A percentile compares a stretch with the other conserved stretches of the same genome.
phyloP scores from a whole-genome alignment of 2,113 vertebrate genomes.

The Dasyurus viverrinus region DNA sequence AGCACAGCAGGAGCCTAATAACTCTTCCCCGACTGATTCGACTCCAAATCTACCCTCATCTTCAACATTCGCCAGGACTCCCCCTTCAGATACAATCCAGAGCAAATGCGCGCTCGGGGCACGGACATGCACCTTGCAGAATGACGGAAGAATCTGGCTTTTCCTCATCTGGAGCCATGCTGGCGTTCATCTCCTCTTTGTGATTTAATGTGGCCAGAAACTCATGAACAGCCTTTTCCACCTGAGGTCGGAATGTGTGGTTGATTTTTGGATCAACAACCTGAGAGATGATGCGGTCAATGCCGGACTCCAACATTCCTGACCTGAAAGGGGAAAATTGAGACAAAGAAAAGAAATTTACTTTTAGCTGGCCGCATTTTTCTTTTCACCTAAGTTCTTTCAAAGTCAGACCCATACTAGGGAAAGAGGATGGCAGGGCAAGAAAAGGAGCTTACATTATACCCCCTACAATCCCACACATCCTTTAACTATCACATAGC shows the following conservation, averaged over 20 bases:
- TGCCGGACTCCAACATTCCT: constrained; percentile 98
- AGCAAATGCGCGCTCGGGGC: not conserved
- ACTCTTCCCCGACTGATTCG: not conserved
- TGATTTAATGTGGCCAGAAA: constrained; percentile 94
- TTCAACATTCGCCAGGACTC: not conserved
- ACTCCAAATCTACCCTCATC: not conserved
- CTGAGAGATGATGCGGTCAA: constrained; percentile 98
- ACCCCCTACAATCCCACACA: not conserved
- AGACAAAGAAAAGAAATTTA: constrained; percentile 37
- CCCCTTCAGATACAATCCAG: not conserved
- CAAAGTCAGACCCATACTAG: not conserved
- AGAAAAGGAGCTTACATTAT: not conserved
- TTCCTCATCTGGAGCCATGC: constrained; percentile 80
- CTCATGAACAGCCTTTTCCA: constrained; percentile 95
- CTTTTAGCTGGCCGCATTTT: not conserved
- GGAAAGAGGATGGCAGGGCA: not conserved
- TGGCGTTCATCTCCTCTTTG: constrained; percentile 85
- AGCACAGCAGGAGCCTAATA: too few species aligned
- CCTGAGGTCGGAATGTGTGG: constrained; percentile 97
- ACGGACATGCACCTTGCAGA: constrained; percentile 84
- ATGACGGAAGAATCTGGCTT: constrained; percentile 84
- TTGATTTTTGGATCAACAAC: constrained; percentile 99
- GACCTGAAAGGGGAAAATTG: constrained; percentile 86
- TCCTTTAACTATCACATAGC: not conserved
- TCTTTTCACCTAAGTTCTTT: not conserved